These are phyloP conservation scores for Tokudaia tokunoshimensis DNA, from an alignment of 2,797 vertebrate species.

Conservation along the genomic window DNA sequence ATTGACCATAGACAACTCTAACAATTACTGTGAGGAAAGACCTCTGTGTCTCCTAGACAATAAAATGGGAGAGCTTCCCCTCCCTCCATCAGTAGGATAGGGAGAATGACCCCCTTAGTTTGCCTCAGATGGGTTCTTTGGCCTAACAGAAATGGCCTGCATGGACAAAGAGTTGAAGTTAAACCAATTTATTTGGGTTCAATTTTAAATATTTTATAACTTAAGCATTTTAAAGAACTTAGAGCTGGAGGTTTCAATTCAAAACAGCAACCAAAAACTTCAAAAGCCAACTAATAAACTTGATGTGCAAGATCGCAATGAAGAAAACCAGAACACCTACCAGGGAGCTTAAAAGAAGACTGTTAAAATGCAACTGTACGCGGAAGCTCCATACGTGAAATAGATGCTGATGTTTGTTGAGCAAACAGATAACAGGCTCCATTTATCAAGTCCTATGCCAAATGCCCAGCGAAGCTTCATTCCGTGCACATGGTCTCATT, in stretches of 20 bases:
- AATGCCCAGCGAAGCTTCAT: not conserved
- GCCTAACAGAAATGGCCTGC: not conserved
- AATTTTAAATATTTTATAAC: constrained; percentile 46
- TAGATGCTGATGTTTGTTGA: constrained; percentile 60
- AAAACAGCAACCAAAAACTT: constrained; percentile 54
- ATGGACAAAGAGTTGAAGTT: not conserved
- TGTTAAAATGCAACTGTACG: constrained; percentile 31
- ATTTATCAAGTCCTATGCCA: not conserved
- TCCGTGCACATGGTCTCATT: not conserved
- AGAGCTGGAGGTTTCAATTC: not conserved
- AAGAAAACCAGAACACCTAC: constrained; percentile 72
- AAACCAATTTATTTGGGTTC: constrained; percentile 13
- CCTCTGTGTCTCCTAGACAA: not conserved
- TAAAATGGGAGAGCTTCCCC: not conserved
- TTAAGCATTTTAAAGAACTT: constrained; percentile 43
- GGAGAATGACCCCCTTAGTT: not conserved
- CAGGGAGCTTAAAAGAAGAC: constrained; percentile 31
- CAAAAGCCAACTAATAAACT: constrained; percentile 61
- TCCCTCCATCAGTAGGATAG: not conserved
- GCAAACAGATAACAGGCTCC: constrained; percentile 41
- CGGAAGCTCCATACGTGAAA: constrained; percentile 8
- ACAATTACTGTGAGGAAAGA: not conserved
- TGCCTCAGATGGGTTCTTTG: not conserved
- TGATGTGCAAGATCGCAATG: not conserved
- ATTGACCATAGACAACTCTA: not conserved